Percentiles rank a stretch among this genome's conserved stretches.
Evolutionary conservation across 2,797 vertebrate species (phyloP).

Genomic region (Podargus strigoides): DNA sequence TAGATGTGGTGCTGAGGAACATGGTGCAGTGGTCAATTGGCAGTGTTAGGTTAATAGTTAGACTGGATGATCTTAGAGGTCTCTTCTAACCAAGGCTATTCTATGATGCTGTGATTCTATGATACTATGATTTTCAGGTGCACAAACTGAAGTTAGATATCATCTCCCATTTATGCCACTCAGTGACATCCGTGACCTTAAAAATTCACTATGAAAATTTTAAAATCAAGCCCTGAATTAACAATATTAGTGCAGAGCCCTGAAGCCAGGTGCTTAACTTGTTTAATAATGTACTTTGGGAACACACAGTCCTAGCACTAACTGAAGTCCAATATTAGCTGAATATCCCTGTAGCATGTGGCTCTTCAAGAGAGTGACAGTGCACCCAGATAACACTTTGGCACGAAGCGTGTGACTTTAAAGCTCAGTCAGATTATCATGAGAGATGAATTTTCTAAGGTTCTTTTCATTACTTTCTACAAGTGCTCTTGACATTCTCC

Average conservation of each 20-base stretch:
- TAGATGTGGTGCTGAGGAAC: too few species aligned
- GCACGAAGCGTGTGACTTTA: not conserved
- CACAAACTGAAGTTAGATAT: not conserved
- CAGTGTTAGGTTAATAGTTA: too few species aligned
- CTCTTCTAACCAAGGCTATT: too few species aligned
- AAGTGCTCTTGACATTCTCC: conserved; percentile 48
- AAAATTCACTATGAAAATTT: not conserved
- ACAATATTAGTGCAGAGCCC: accelerated
- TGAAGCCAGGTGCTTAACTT: not conserved
- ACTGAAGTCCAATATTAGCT: not conserved
- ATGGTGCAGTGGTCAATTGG: too few species aligned
- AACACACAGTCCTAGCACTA: not conserved
- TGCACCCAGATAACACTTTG: not conserved
- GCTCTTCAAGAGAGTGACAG: not conserved
- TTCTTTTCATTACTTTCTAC: conserved; percentile 39
- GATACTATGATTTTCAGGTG: too few species aligned
- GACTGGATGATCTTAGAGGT: too few species aligned
- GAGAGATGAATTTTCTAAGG: conserved; percentile 19
- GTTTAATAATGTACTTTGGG: not conserved
- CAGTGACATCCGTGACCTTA: not conserved
- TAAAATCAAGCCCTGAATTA: not conserved
- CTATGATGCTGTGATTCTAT: too few species aligned
- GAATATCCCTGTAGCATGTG: not conserved
- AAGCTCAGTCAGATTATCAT: conserved; percentile 5
- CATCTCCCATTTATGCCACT: not conserved